Evolutionary conservation across 2,797 vertebrate species (phyloP), one percentile per base, ranked within the genome.

Genomic region (Acrocephalus scirpaceus): DNA sequence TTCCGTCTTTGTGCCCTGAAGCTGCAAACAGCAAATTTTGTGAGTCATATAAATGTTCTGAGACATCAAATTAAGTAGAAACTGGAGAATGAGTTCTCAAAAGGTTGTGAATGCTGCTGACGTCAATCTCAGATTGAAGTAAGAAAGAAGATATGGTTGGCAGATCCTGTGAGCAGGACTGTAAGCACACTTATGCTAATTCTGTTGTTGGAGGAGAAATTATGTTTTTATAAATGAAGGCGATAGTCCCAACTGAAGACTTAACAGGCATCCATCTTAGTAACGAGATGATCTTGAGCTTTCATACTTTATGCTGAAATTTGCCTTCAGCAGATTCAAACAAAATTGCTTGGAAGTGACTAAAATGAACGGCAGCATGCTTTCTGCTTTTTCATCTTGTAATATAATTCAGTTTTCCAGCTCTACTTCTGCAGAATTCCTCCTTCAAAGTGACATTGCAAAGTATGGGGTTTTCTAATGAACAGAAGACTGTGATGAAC

Each of bases 31-130:
- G 62, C 56, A 87, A 93, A 60, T 93, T 94, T 77, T 90, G 34
- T 98, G 97, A 98, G 88, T 98, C 97, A 97, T 82, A 64, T 84
- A 96, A 96, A 74, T 94, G 72, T 95, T 96, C 90, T 51, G 76
- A 96, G 95, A 96, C 96, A 92, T 95, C 92, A 97, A 97, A 97
- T 97, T 97, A 97, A 96, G 95, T 92, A 72, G 90, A 93, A 95
- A 94, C 84, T 85, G 91, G 91, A 96, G 93, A 96, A 96, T 96
- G 92, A 95, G 66, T 94, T 97, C 95, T 97, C 92, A 91, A 95
- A 90, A 95, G 96, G 90, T 91, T 93, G 94, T 95, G 96, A 98
- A 95, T 93, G 86, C 90, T 91, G 73, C 92, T 97, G 97, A 96
- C 97, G 93, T 98, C 96, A 97, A 92, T 94, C 93, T 95, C 53